These are phyloP conservation scores for Nemotelus nigrinus DNA, from an alignment of 2,888 invertebrate species.

Conservation along the genomic window DNA sequence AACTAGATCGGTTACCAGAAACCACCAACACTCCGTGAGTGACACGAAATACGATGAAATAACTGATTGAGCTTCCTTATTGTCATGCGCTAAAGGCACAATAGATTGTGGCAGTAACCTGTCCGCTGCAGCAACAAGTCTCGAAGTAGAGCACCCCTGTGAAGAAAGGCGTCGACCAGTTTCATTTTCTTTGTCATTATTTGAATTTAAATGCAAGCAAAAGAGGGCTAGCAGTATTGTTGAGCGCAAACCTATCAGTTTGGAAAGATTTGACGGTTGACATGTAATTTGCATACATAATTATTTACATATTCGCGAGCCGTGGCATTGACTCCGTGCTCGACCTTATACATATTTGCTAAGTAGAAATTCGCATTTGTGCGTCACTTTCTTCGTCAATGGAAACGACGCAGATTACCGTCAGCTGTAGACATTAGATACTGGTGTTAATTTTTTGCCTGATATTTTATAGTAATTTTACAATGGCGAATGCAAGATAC, in stretches of 20 bases:
- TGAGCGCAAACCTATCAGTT: too few species aligned
- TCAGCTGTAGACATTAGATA: neutral
- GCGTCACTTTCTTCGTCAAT: neutral
- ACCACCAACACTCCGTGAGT: neutral
- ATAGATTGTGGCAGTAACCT: neutral
- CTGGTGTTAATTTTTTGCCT: neutral
- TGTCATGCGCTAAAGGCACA: neutral
- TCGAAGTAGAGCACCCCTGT: neutral
- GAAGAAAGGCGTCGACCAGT: neutral
- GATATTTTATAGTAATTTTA: neutral
- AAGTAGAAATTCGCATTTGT: neutral
- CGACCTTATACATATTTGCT: neutral
- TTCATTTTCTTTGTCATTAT: neutral
- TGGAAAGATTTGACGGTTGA: neutral
- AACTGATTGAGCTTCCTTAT: neutral
- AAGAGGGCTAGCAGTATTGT: too few species aligned
- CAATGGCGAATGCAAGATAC: too few species aligned
- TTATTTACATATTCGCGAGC: neutral
- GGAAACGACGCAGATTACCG: neutral
- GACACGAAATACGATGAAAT: too few species aligned
- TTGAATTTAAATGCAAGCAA: neutral
- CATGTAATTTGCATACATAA: neutral
- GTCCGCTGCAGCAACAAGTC: neutral
- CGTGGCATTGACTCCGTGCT: neutral
- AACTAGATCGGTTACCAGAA: neutral